Evolutionary conservation across 2,797 vertebrate genomes (phyloP), one percentile per base, ranked within the genome.

Genomic region (Percopsis omiscomaycus): DNA sequence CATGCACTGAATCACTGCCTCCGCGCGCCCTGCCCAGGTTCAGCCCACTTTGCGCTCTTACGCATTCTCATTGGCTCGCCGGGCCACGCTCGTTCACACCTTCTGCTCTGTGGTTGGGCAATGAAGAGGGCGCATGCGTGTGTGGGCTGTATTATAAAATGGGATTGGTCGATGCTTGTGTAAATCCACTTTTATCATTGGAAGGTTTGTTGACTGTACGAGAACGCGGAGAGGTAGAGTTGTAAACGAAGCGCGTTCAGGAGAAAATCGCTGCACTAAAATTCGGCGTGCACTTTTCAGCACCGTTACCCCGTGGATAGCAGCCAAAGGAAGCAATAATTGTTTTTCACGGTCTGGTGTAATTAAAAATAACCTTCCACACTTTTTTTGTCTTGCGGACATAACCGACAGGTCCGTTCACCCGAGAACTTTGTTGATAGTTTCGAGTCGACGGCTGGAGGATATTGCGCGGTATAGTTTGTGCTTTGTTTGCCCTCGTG

Each of bases 271-370:
- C 73, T 66, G 73, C 68, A 68, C 55, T 59, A 81, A 67, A 77
- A 82, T 66, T 68, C 75, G 58, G 80, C 77, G 89, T 86, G 89
- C 90, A 83, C 88, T 78, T 91, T 90, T 91, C 89, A 89, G 90
- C 90, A 90, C 90, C 86, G 88, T 85, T 69, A 84, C 82, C 86
- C 69, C 81, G 83, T 87, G 90, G 90, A 92, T 82, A 92, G 90
- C 91, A 83, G 84, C 82, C 80, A 85, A 76, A 58, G 67, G 50
- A 64, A 66, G 30, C 68, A 51, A 22, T 49, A 28, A 14, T 32
- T 52, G 50, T 66, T 15, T 64, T 49, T 51, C 55, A 55, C 59
- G 9, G 30, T 46, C 46, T 71, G n/a, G 27, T 53, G 66, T 61
- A 61, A 52, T 66, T 66, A 60, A 58, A 3, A 69, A 52, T 55